Evolutionary conservation across 1,140 invertebrate genomes (phyloP).

Genomic region (Heliconius eleuchia): DNA sequence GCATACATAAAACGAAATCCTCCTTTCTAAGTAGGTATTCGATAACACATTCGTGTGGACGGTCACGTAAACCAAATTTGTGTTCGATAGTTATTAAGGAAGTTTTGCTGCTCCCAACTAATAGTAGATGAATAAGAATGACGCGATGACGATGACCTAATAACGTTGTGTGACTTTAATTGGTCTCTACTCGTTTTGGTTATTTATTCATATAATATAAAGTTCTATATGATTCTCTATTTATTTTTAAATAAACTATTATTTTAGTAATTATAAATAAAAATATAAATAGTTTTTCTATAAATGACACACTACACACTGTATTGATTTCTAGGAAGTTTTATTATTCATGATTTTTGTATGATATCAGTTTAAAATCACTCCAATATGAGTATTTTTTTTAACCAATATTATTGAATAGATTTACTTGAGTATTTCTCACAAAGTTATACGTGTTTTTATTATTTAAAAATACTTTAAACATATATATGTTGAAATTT

Average conservation of each 20-base stretch:
- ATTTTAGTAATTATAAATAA: not conserved
- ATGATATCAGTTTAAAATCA: not conserved
- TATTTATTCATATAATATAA: not conserved
- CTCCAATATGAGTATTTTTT: not conserved
- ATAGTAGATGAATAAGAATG: conserved; percentile 22
- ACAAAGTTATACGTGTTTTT: too few relatives aligned
- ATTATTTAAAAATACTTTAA: not conserved
- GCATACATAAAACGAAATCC: conserved; percentile 17
- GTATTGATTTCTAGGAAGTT: not conserved
- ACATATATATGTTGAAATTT: not conserved
- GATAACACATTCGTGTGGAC: conserved; percentile 41
- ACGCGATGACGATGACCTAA: not conserved
- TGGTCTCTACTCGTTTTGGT: not conserved
- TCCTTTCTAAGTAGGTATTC: conserved; percentile 29
- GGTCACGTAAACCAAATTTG: conserved; percentile 44
- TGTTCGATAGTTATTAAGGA: not conserved
- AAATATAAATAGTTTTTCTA: not conserved
- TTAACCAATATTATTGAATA: too few relatives aligned
- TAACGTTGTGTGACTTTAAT: not conserved
- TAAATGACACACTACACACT: not conserved
- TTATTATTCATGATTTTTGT: not conserved
- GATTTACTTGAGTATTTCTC: not conserved
- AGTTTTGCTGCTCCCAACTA: not conserved
- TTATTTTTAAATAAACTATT: too few relatives aligned
- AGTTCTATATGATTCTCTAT: not conserved